Percentiles rank a stretch among this genome's conserved stretches.
These are phyloP conservation scores for Heloderma charlesbogerti DNA, from an alignment of 2,113 vertebrate genomes.

Conservation along the genomic window DNA sequence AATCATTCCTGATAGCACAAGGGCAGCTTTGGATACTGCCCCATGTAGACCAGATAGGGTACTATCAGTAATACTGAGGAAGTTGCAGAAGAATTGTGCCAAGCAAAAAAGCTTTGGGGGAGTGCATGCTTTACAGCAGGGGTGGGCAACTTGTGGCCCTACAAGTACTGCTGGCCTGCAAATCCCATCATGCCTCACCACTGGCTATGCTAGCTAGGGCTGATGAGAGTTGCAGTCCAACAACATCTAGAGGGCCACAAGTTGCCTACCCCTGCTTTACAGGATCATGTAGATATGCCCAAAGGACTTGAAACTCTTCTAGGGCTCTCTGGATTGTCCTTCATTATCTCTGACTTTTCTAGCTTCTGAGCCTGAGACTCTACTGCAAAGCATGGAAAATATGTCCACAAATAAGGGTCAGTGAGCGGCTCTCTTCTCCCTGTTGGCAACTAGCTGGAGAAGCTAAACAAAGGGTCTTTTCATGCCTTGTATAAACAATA, in stretches of 20 bases:
- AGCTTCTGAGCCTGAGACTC: not conserved
- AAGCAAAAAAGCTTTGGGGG: not conserved
- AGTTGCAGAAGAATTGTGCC: not conserved
- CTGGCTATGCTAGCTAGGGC: not conserved
- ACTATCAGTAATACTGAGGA: not conserved
- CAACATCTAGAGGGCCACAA: not conserved
- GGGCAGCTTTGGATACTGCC: no score
- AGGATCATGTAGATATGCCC: not conserved
- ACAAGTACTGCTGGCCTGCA: not conserved
- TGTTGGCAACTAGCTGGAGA: slow-evolving; percentile 47
- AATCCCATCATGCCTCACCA: not conserved
- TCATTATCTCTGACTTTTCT: rapidly evolving
- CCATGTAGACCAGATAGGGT: not conserved
- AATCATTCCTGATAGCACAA: no score
- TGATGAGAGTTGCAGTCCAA: not conserved
- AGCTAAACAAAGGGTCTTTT: slow-evolving; percentile 69
- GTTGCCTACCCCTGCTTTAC: not conserved
- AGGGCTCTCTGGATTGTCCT: rapidly evolving
- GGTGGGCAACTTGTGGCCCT: not conserved
- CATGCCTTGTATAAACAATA: slow-evolving; percentile 65
- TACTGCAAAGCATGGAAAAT: not conserved
- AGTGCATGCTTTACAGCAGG: not conserved
- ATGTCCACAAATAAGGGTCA: not conserved
- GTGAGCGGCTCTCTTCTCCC: slow-evolving; percentile 42
- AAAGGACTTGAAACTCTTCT: not conserved